Evolutionary conservation across 1,140 invertebrate genomes (phyloP).

Genomic region (Metopolophium dirhodum): DNA sequence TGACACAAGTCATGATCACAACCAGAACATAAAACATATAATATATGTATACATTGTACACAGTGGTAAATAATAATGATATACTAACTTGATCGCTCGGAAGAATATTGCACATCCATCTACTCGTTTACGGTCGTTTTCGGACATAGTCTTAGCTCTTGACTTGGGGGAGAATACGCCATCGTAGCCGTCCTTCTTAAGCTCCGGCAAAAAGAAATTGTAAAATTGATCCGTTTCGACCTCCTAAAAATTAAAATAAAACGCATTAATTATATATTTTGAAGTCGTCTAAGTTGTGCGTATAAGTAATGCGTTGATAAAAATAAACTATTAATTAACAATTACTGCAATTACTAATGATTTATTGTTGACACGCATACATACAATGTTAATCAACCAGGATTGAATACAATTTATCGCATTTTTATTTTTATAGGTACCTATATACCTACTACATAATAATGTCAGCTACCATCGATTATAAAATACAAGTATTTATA

Average conservation of each 20-base stretch:
- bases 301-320: not conserved
- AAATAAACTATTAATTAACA: not conserved
- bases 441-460: not conserved
- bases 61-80: not conserved
- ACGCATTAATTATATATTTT: not conserved
- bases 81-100: constrained; percentile 87
- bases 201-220: constrained; percentile 93
- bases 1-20: constrained; percentile 36
- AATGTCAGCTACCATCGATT: not conserved
- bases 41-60: not conserved
- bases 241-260: constrained; percentile 72
- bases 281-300: no score
- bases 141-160: constrained; percentile 97
- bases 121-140: constrained; percentile 95
- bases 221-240: constrained; percentile 99
- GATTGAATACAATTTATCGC: not conserved
- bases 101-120: constrained; percentile 99
- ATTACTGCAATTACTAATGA: not conserved
- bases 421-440: not conserved
- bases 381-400: not conserved
- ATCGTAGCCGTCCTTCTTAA: constrained; percentile 91
- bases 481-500: not conserved
- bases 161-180: constrained; percentile 99
- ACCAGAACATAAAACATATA: constrained; percentile 29
- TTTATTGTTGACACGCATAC: not conserved